Evolutionary conservation across 2,888 invertebrate species (phyloP).

Genomic region (Hemithea aestivaria): DNA sequence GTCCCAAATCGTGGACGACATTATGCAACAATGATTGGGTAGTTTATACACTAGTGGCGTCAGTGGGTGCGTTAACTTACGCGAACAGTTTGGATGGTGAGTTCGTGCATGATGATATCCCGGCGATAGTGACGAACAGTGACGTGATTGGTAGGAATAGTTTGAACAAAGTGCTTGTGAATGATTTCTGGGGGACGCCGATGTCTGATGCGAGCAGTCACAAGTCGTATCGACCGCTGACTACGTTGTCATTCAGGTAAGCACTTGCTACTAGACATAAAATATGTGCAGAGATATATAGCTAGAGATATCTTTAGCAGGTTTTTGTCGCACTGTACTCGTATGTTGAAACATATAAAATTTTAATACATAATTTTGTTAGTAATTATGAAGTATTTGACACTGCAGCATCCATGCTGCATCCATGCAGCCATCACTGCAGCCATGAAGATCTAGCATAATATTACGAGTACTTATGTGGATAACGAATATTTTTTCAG

Average conservation of each 20-base stretch:
- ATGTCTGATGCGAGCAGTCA: conserved; percentile 91
- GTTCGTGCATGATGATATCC: conserved; percentile 93
- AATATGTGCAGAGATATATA: too few species aligned
- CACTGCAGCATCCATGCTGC: too few species aligned
- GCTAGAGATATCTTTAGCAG: too few species aligned
- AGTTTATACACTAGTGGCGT: conserved; percentile 81
- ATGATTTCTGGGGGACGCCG: conserved; percentile 95
- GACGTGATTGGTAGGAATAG: conserved; percentile 86
- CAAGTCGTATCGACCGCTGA: conserved; percentile 92
- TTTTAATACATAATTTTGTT: too few species aligned
- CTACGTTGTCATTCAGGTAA: conserved; percentile 91
- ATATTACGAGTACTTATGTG: too few species aligned
- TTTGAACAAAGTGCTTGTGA: conserved; percentile 81
- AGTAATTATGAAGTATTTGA: too few species aligned
- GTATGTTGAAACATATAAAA: too few species aligned
- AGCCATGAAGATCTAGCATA: too few species aligned
- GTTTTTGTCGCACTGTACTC: too few species aligned
- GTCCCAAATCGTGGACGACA: conserved; percentile 48
- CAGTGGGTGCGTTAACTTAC: conserved; percentile 84
- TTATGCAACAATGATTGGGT: conserved; percentile 77
- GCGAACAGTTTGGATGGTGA: conserved; percentile 87
- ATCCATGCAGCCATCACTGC: too few species aligned
- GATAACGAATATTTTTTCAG: too few species aligned
- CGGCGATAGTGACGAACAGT: conserved; percentile 88
- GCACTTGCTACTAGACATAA: too few species aligned